These are phyloP conservation scores for Drosophila longiperda DNA, from an alignment of 2,888 invertebrate genomes.

Conservation along the genomic window DNA sequence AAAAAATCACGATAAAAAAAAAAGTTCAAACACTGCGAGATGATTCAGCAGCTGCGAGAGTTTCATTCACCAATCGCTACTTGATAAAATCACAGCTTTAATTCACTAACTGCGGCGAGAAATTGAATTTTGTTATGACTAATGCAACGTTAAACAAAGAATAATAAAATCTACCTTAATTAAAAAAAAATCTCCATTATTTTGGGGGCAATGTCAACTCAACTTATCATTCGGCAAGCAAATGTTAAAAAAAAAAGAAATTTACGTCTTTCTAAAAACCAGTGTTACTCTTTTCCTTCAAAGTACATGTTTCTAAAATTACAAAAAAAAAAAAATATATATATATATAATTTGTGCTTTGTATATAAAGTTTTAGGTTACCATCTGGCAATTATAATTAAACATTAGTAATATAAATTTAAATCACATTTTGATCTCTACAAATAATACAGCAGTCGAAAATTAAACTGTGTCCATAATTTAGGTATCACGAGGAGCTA, in stretches of 20 bases:
- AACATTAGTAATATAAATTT: not conserved
- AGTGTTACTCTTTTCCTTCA: not conserved
- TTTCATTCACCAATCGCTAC: conserved; percentile 32
- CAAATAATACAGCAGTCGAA: too few species aligned
- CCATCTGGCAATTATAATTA: not conserved
- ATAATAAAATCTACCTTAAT: not conserved
- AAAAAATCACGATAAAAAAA: not conserved
- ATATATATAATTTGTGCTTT: too few species aligned
- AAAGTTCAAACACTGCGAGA: conserved; percentile 23
- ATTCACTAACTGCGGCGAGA: conserved; percentile 2
- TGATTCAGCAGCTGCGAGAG: conserved; percentile 46
- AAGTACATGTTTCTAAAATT: not conserved
- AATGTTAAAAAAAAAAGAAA: not conserved
- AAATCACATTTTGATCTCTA: not conserved
- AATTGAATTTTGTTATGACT: not conserved
- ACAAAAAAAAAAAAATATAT: not conserved
- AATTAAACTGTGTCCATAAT: not conserved
- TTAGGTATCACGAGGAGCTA: not conserved
- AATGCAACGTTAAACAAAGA: not conserved
- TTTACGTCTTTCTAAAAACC: not conserved
- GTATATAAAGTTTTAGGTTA: not conserved
- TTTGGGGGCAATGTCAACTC: not conserved
- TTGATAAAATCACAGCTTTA: conserved; percentile 22
- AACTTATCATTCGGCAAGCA: too few species aligned
- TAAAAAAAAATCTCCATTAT: too few species aligned